A percentile compares a stretch with the other conserved stretches of the same genome.
Conservation (phyloP, 2,888 invertebrate genomes). For the Candidula unifasciata region DNA sequence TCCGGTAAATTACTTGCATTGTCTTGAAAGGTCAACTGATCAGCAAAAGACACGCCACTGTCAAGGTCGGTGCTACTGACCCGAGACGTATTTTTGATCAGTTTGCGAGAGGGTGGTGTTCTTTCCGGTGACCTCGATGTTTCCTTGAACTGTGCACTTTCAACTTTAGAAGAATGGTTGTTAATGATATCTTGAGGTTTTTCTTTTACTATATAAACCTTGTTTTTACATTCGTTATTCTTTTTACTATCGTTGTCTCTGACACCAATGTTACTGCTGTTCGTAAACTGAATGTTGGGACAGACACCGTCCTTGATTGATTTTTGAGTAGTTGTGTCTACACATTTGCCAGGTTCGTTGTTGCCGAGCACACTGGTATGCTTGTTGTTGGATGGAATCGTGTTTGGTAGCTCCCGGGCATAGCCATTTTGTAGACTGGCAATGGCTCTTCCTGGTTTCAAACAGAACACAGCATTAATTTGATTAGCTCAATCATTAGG, state of each 20-base stretch:
- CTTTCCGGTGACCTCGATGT: not conserved
- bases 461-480: not conserved
- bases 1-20: not conserved
- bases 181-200: not conserved
- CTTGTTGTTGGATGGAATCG: not conserved
- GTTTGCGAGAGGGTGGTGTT: not conserved
- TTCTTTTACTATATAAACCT: not conserved
- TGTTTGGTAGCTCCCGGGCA: not conserved
- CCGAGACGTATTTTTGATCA: not conserved
- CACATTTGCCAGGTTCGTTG: not conserved
- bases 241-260: not conserved
- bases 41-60: not conserved
- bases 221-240: conserved; percentile 2
- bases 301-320: not conserved
- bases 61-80: not conserved
- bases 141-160: not conserved
- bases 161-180: not conserved
- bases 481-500: too few species aligned
- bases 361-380: not conserved
- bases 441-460: not conserved
- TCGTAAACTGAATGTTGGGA: not conserved
- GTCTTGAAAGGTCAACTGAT: not conserved
- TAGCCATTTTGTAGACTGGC: not conserved
- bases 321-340: not conserved
- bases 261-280: not conserved